Evolutionary conservation across 2,888 invertebrate species (phyloP), one percentile per base, ranked within the genome.

Genomic region (Agriotes lineatus): DNA sequence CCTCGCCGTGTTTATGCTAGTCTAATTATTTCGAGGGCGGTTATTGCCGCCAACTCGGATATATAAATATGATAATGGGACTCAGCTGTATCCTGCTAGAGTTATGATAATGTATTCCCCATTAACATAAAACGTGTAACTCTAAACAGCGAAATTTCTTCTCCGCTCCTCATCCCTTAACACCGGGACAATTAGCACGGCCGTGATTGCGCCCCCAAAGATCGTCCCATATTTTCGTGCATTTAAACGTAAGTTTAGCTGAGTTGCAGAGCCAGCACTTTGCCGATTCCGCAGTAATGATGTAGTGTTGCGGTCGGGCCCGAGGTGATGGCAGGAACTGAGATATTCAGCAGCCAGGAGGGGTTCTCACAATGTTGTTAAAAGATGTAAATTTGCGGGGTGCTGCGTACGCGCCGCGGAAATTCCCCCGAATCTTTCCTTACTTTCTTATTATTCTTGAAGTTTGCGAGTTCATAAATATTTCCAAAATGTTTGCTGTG

Each of bases 111-210:
- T 77, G 75, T 74, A 74, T 73, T 75, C 75, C 67, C 77, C 76
- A 76, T 77, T 77, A 76, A 76, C 76, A 77, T 76, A 77, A 76
- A 76, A 75, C 75, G 73, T 75, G 75, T 76, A 72, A 71, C 71
- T 72, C 64, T 69, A 69, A 64, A 59, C 60, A 64, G 63, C 25
- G 42, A n/a, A 56, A 61, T 57, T 57, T 64, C 65, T 54, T 45
- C 60, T 58, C 48, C 50, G 50, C 57, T 30, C 44, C 56, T 61
- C 54, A 67, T 67, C 67, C 45, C 35, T 56, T 63, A 48, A 19
- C 48, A 65, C 48, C 58, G 52, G 54, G 33, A 44, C 60, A 67
- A 67, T 67, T 67, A 67, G 50, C 56, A 35, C 19, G 35, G 39
- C 39, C 39, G 56, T 39, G 37, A 56, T 56, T 39, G 37, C 12